phyloP scores from a whole-genome alignment of 2,113 vertebrate species.

The Elgaria multicarinata region DNA sequence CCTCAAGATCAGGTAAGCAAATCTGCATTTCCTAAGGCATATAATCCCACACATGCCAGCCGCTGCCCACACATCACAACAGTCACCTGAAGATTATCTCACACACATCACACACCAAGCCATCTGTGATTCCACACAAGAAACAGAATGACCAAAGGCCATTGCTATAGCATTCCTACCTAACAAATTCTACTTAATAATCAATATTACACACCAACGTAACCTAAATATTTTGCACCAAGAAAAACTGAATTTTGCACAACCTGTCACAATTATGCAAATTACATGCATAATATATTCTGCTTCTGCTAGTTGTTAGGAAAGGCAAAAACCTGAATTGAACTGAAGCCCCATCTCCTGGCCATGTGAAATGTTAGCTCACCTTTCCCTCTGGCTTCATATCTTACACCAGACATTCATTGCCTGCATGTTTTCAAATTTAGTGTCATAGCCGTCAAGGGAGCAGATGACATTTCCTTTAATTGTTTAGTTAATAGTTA shows the following conservation, averaged over 20 bases:
- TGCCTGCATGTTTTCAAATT: neutral
- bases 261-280: neutral
- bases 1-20: neutral
- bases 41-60: neutral
- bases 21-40: neutral
- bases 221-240: neutral
- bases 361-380: neutral
- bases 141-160: neutral
- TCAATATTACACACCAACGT: neutral
- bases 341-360: neutral
- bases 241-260: neutral
- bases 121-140: neutral
- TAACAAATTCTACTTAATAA: neutral
- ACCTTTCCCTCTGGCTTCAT: neutral
- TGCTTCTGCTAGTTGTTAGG: neutral
- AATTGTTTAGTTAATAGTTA: neutral
- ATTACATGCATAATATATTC: neutral
- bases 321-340: neutral
- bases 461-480: neutral
- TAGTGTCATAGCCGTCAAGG: neutral
- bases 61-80: neutral
- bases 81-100: neutral
- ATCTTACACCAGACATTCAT: neutral
- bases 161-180: neutral
- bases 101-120: neutral